A percentile compares a stretch with the other conserved stretches of the same genome.
phyloP scores from a whole-genome alignment of 2,888 invertebrate genomes.

The Hymenopus coronatus region DNA sequence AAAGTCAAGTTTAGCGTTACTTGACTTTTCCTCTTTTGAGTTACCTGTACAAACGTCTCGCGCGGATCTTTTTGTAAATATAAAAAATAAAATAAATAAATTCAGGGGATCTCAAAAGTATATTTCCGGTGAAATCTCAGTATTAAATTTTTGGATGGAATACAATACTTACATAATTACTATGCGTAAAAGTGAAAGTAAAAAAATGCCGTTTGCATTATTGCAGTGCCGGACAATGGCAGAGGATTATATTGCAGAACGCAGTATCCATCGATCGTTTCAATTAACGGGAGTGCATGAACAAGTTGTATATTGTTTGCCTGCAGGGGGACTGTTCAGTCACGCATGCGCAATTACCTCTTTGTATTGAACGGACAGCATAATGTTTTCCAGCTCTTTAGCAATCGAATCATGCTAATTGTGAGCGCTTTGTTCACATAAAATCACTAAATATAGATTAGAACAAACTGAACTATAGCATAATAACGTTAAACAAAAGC shows the following conservation, averaged over 20 bases:
- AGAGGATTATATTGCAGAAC: not conserved
- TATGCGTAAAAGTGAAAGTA: not conserved
- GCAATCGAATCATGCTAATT: not conserved
- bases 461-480: not conserved
- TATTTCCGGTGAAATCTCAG: no score
- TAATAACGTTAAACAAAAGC: not conserved
- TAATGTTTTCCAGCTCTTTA: not conserved
- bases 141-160: no score
- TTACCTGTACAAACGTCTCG: no score
- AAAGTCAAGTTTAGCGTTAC: no score
- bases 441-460: not conserved
- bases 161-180: no score
- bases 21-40: no score
- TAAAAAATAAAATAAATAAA: no score
- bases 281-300: not conserved
- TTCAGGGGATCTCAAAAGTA: no score
- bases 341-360: not conserved
- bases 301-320: not conserved
- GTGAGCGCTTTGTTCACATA: not conserved
- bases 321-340: not conserved
- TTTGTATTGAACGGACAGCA: not conserved
- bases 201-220: not conserved
- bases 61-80: no score
- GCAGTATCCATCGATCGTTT: not conserved
- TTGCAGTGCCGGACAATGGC: not conserved